Evolutionary conservation across 2,888 invertebrate genomes (phyloP), one percentile per base, ranked within the genome.

Genomic region (Chelonus formosanus): DNA sequence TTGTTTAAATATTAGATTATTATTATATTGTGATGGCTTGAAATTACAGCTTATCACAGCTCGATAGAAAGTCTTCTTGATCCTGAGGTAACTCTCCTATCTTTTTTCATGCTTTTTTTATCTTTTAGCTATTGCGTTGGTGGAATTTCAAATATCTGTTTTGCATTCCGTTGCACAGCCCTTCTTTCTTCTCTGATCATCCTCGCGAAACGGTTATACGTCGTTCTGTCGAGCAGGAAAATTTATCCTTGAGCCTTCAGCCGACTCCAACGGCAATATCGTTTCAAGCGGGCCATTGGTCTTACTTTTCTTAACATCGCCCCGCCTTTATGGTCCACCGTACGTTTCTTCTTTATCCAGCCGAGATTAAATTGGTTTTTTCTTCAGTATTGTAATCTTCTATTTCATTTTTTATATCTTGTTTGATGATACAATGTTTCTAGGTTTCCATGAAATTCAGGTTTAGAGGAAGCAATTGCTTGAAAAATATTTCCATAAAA

Each of bases 71-170:
- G 31, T 40, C 60, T 43, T 31, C 60, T 52, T 60, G 50, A 60
- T 60, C 43, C 43, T 50, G 32, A 52, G 36, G 43, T 20, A 20
- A 20, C 20, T 20, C 20, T 20, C 20, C 20, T 20, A 31, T 32
- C 52, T 52, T 43, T 50, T 52, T 50, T 50, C n/a, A 48, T 55
- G 55, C 58, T 63, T 68, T 61, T 47, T 60, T 44, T 65, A 64
- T 57, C 36, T 53, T 52, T 61, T 65, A 58, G 47, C 66, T 50
- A 44, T 34, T 45, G 60, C 55, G 63, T 71, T 70, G 70, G 71
- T 70, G 75, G 80, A 80, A 81, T 80, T 78, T 76, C 76, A 79
- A 78, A 75, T 77, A 75, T 76, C 80, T 76, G 72, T 71, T 80
- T 79, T 77, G 78, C 78, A 75, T 76, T 73, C 73, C 72, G 60